phyloP scores from a whole-genome alignment of 2,888 invertebrate genomes.

The Panzeria rudis region DNA sequence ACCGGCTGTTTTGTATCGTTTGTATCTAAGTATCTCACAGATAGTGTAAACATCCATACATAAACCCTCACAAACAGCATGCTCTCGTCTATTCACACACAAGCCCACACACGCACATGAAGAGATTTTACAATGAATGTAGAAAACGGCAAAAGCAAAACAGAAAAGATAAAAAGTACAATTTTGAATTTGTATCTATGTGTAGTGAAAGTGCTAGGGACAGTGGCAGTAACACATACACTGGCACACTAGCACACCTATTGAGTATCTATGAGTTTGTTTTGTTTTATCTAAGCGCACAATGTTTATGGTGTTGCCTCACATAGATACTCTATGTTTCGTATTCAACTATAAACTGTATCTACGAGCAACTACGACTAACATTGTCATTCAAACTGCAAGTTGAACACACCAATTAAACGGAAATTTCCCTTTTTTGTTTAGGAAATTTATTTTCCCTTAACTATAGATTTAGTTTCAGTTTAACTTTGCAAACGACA shows the following conservation, averaged over 20 bases:
- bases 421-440: slow-evolving; percentile 59
- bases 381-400: slow-evolving; percentile 41
- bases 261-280: slow-evolving; percentile 66
- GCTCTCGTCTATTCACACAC: slow-evolving; percentile 14
- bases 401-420: slow-evolving; percentile 1
- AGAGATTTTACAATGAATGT: slow-evolving; percentile 1
- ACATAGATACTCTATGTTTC: slow-evolving; percentile 49
- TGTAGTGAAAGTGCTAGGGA: slow-evolving; percentile 60
- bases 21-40: slow-evolving; percentile 79
- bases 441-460: slow-evolving; percentile 61
- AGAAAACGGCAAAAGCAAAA: slow-evolving; percentile 45
- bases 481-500: not conserved
- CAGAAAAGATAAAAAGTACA: slow-evolving; percentile 28
- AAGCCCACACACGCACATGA: slow-evolving; percentile 1
- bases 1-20: slow-evolving; percentile 71
- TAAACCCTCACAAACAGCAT: slow-evolving; percentile 9
- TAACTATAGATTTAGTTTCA: slow-evolving; percentile 17
- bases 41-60: slow-evolving; percentile 74
- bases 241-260: not conserved
- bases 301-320: slow-evolving; percentile 21
- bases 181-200: slow-evolving; percentile 48
- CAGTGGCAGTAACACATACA: slow-evolving; percentile 12
- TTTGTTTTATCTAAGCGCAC: slow-evolving; percentile 58
- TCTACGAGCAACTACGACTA: not conserved
- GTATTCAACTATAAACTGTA: slow-evolving; percentile 10